These are phyloP conservation scores for Podarcis lilfordi DNA, from an alignment of 2,797 vertebrate genomes.

Conservation along the genomic window DNA sequence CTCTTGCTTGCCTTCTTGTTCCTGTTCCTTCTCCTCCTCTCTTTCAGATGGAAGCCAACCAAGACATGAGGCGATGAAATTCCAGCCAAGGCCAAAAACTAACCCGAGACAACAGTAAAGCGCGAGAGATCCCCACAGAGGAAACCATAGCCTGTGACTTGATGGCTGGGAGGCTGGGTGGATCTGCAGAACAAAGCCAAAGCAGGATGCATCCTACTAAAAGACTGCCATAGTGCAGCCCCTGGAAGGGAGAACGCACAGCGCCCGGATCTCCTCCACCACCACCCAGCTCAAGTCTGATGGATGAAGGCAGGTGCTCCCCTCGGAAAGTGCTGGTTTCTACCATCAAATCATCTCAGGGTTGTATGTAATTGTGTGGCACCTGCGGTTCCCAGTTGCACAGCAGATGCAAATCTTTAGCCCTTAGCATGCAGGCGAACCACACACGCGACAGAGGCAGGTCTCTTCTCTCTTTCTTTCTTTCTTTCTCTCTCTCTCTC, in stretches of 20 bases:
- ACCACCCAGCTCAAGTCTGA: slow-evolving; percentile 79
- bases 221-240: slow-evolving; percentile 89
- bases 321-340: slow-evolving; percentile 72
- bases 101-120: slow-evolving; percentile 86
- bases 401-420: slow-evolving; percentile 65
- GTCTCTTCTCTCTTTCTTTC: slow-evolving; percentile 64
- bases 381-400: slow-evolving; percentile 80
- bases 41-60: slow-evolving; percentile 90
- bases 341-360: slow-evolving; percentile 80
- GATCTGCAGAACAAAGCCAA: slow-evolving; percentile 94
- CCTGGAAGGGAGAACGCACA: slow-evolving; percentile 79
- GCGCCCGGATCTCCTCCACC: slow-evolving; percentile 54
- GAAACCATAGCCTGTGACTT: slow-evolving; percentile 92
- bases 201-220: slow-evolving; percentile 93
- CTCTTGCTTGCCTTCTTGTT: not conserved
- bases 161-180: slow-evolving; percentile 92
- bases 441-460: slow-evolving; percentile 50
- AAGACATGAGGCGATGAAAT: slow-evolving; percentile 86
- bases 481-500: slow-evolving; percentile 62
- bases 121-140: slow-evolving; percentile 88
- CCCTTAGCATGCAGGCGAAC: slow-evolving; percentile 57
- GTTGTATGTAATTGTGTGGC: slow-evolving; percentile 77
- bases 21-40: slow-evolving; percentile 66
- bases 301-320: slow-evolving; percentile 78
- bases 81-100: slow-evolving; percentile 84